Conservation (phyloP, 2,888 invertebrate species). For the Perdita meconis region DNA sequence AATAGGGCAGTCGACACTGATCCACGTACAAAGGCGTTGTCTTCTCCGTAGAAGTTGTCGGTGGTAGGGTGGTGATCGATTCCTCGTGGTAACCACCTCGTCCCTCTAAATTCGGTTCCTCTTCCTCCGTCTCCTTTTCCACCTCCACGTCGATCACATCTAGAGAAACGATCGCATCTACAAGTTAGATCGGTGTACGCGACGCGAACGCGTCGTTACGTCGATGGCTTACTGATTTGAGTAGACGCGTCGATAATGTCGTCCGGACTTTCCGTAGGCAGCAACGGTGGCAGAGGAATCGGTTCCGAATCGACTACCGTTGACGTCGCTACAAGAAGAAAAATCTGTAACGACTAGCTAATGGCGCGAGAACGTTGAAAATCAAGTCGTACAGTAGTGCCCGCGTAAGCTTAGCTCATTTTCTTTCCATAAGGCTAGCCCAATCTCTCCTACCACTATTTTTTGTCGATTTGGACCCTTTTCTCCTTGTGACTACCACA, state of each 20-base stretch:
- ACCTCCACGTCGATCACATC: constrained; percentile 64
- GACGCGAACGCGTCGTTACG: not conserved
- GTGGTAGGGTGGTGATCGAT: constrained; percentile 66
- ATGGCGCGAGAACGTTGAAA: no score
- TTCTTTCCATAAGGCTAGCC: no score
- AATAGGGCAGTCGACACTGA: constrained; percentile 85
- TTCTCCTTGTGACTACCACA: no score
- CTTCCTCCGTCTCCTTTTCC: constrained; percentile 47
- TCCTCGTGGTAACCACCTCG: constrained; percentile 41
- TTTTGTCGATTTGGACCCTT: no score
- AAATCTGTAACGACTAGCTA: no score
- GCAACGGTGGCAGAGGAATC: constrained; percentile 59
- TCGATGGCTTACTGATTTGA: constrained; percentile 66
- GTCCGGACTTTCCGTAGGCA: constrained; percentile 67
- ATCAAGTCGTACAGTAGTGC: no score
- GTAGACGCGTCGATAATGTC: constrained; percentile 63
- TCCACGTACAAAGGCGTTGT: constrained; percentile 75
- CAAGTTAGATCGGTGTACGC: not conserved
- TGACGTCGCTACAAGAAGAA: constrained; percentile 63
- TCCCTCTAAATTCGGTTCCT: constrained; percentile 67
- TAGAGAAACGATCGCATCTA: constrained; percentile 9
- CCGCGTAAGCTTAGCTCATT: no score
- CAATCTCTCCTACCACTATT: no score
- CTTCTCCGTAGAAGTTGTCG: constrained; percentile 80
- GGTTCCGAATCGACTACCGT: constrained; percentile 62